Evolutionary conservation across 92 coral and sea anemone genomes (phyloP).

Genomic region (Desmophyllum pertusum): DNA sequence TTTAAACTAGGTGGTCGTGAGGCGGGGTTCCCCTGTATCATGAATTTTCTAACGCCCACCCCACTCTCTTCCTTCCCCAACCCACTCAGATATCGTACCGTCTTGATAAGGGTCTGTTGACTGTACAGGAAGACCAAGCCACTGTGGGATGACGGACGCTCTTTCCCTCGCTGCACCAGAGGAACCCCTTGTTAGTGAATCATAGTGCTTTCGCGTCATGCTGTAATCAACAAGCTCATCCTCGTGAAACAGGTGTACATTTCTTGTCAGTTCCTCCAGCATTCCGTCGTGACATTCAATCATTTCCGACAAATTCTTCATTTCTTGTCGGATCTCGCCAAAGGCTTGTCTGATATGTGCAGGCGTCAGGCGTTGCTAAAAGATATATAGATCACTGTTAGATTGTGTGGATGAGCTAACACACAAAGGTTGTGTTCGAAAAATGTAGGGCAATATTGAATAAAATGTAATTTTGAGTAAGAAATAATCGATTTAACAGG

Average conservation of each 20-base stretch:
- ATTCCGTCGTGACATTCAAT: background rate
- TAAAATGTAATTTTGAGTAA: too few species aligned
- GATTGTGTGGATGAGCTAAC: background rate
- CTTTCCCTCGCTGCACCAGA: background rate
- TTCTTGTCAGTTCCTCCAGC: conserved; percentile 8
- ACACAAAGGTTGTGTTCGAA: too few species aligned
- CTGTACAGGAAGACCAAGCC: conserved; percentile 73
- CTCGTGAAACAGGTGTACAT: conserved; percentile 23
- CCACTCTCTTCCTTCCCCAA: background rate
- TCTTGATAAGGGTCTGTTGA: conserved; percentile 36
- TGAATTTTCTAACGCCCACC: background rate
- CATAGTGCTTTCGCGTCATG: conserved; percentile 63
- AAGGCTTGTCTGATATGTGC: conserved; percentile 45
- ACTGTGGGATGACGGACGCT: conserved; percentile 69
- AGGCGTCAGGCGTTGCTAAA: conserved; percentile 3
- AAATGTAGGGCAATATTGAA: too few species aligned
- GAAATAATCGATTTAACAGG: too few species aligned
- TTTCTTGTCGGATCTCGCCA: conserved; percentile 28
- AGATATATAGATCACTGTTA: background rate
- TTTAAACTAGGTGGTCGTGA: too few species aligned
- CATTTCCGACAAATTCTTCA: conserved; percentile 7
- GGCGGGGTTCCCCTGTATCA: too few species aligned
- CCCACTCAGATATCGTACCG: conserved; percentile 3
- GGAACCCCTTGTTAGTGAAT: conserved; percentile 41
- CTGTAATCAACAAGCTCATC: conserved; percentile 9